Base-by-base conservation (phyloP, 2,797 vertebrate genomes). In the Parauchenoglanis punctatus region DNA sequence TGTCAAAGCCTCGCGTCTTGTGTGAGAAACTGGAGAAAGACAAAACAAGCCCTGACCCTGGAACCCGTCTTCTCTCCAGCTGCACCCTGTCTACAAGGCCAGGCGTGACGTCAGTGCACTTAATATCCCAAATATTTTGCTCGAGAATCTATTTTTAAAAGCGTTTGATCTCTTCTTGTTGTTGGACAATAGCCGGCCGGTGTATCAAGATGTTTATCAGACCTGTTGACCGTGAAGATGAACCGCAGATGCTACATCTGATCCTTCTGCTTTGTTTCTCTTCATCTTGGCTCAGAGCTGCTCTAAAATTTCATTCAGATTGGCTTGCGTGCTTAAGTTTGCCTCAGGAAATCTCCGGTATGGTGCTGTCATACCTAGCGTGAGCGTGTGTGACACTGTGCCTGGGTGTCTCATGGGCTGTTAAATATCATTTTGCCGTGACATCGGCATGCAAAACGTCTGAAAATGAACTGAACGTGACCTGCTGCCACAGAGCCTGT, bases 11-110 rank as follows among this genome's bases (percentile, higher is more conserved):
- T 58, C 2, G 15, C 3, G 7, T 70, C 77, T 76, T 28, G 35
- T 84, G 81, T 86, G 87, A 86, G 78, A 83, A 88, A 68, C 58
- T 58, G 49, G 78, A 63, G 84, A 83, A 83, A 86, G 88, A 88
- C 88, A 72, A 88, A 88, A 88, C 85, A 88, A 88, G 52, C 81
- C 85, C 17, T 72, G 85, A 86, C 81, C 88, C 88, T 88, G 85
- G 67, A 78, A 84, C 72, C 35, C 61, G n/a, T 78, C 52, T 83
- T 67, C 56, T 86, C 81, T 80, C 73, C 88, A 88, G 85, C 85
- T 88, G 85, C 88, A 88, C 65, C 72, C 88, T 58, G 88, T 86
- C 85, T 61, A 58, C 88, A 88, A 88, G 88, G 85, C 81, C 81
- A 46, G 44, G 54, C 4, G 20, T 84, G 88, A 78, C 85, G 80